Percentiles rank a stretch among this genome's conserved stretches.
Evolutionary conservation across 1,140 invertebrate genomes (phyloP).

Genomic region (Pseudobourletiella spinata): DNA sequence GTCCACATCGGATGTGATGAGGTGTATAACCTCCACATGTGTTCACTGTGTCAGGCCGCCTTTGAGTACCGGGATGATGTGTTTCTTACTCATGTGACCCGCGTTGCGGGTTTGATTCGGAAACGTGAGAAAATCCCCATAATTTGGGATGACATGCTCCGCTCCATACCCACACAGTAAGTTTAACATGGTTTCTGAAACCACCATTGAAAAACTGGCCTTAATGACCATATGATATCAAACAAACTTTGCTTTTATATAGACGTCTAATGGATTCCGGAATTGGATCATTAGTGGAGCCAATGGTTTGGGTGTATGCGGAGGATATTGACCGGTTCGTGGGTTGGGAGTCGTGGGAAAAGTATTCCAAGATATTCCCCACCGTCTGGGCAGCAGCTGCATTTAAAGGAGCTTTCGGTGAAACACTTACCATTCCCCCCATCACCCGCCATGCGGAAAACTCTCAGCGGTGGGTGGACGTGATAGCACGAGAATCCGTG

Average conservation of each 20-base stretch:
- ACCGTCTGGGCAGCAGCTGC: slow-evolving; percentile 87
- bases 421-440: slow-evolving; percentile 56
- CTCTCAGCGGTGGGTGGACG: slow-evolving; percentile 60
- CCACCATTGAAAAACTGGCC: slow-evolving; percentile 1
- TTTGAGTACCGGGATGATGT: slow-evolving; percentile 46
- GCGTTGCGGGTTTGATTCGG: slow-evolving; percentile 42
- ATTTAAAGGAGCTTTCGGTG: slow-evolving; percentile 80
- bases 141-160: slow-evolving; percentile 94
- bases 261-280: slow-evolving; percentile 49
- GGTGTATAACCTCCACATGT: slow-evolving; percentile 65
- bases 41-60: slow-evolving; percentile 55
- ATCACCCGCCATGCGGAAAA: slow-evolving; percentile 59
- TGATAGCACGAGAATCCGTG: slow-evolving; percentile 48
- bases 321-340: slow-evolving; percentile 53
- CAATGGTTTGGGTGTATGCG: slow-evolving; percentile 76
- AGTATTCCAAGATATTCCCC: slow-evolving; percentile 69
- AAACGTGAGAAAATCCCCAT: slow-evolving; percentile 49
- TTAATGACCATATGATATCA: background rate
- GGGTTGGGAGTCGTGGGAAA: slow-evolving; percentile 58
- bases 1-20: slow-evolving; percentile 58
- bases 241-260: background rate
- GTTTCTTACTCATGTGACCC: slow-evolving; percentile 60
- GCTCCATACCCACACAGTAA: slow-evolving; percentile 48
- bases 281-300: slow-evolving; percentile 67
- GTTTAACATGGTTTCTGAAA: background rate